phyloP scores from a whole-genome alignment of 1,140 invertebrate species.

The Drosophila takahashii region DNA sequence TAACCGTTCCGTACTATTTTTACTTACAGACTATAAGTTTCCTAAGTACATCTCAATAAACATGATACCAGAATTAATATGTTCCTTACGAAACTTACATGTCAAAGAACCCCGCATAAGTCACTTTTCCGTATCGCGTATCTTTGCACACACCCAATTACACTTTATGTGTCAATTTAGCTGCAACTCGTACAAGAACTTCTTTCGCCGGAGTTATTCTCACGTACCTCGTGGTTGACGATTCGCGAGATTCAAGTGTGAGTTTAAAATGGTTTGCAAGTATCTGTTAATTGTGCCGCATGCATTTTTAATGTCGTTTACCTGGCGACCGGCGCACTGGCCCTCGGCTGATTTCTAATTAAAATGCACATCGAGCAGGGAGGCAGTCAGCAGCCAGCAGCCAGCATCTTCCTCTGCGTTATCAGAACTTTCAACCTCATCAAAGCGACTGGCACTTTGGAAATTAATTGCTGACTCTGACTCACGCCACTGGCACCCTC shows the following conservation, averaged over 20 bases:
- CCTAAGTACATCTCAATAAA: too few species aligned
- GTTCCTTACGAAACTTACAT: neutral
- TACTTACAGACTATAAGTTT: too few species aligned
- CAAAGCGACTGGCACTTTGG: constrained; percentile 62
- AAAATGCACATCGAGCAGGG: constrained; percentile 55
- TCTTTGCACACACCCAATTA: constrained; percentile 5
- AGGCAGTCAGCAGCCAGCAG: neutral
- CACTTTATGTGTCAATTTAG: constrained; percentile 25
- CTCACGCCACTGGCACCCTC: constrained; percentile 17
- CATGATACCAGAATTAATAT: too few species aligned
- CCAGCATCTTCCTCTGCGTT: constrained; percentile 38
- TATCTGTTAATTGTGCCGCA: constrained; percentile 53
- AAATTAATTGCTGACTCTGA: constrained; percentile 73
- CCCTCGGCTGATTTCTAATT: constrained; percentile 61
- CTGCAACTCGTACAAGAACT: neutral
- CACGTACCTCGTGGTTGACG: neutral
- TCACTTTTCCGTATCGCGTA: neutral
- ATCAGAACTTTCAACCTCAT: constrained; percentile 55
- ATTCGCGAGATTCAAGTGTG: constrained; percentile 7
- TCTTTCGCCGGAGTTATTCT: neutral
- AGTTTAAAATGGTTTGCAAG: constrained; percentile 41
- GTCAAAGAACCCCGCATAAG: neutral
- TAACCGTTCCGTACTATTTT: too few species aligned
- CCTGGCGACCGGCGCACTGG: constrained; percentile 21
- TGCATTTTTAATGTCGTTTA: constrained; percentile 54